Evolutionary conservation across 2,888 invertebrate species (phyloP).

Genomic region (Caradrina clavipalpis): DNA sequence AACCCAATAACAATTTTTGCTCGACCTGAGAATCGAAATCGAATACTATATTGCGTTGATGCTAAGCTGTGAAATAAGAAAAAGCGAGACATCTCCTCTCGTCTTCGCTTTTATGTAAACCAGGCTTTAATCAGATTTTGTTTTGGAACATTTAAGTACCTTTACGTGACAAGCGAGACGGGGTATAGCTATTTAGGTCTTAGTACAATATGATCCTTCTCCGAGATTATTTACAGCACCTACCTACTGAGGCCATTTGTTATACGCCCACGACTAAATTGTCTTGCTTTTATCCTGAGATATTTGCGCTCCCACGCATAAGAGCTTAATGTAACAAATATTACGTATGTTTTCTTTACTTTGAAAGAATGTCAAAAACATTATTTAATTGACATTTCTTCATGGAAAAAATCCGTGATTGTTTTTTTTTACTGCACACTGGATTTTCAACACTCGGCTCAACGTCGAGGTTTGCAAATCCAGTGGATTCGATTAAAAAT

Average conservation of each 20-base stretch:
- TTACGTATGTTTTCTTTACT: constrained; percentile 19
- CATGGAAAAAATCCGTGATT: no score
- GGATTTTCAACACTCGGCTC: no score
- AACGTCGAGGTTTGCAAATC: no score
- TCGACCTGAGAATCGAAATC: no score
- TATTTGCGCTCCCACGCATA: constrained; percentile 22
- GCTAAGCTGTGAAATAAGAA: no score
- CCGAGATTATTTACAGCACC: not conserved
- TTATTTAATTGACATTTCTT: not conserved
- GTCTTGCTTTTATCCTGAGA: constrained; percentile 8
- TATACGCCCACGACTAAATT: constrained; percentile 13
- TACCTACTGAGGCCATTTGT: constrained; percentile 8
- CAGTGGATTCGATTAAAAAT: no score
- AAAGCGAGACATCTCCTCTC: no score
- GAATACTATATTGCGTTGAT: no score
- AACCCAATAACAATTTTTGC: no score
- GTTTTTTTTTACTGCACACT: no score
- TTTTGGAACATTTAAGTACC: constrained; percentile 33
- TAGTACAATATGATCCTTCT: not conserved
- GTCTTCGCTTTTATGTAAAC: no score
- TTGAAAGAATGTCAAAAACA: not conserved
- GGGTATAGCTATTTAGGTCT: not conserved
- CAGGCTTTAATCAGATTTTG: not conserved
- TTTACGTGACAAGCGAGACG: constrained; percentile 17
- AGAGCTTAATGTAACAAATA: constrained; percentile 1